Base-by-base conservation (phyloP, 1,140 invertebrate genomes). In the Drosophila tsacasi region DNA sequence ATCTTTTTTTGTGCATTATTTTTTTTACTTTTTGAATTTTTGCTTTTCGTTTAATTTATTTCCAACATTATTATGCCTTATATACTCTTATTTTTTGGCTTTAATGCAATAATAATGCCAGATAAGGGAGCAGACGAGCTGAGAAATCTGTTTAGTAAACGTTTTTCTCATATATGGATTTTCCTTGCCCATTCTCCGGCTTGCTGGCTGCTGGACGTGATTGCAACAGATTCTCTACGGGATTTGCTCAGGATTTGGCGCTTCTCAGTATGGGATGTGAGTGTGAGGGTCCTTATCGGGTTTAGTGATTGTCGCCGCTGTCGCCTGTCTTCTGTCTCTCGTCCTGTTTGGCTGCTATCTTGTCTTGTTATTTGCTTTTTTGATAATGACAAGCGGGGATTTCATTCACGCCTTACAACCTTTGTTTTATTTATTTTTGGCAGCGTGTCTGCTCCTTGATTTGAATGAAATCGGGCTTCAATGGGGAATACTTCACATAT, bases 161-260 rank as follows among this genome's bases (percentile, higher is more conserved):
- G 44, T 32, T 62, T 54, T 42, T 12, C 40, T 6, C 23, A 32
- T n/a, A 47, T 27, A 59, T 57, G 37, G 30, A 27, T 46, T 58
- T 49, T 25, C n/a, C 0, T 19, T 27, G 5, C 35, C 23, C 23
- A 25, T 32, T 13, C 23, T 10, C 2, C 17, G 7, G 47, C 35
- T 17, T 17, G 17, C 39, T 58, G 37, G 10, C 15, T 40, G 10
- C 15, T 40, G 49, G 60, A 64, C 50, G 35, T 79, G 79, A 83
- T 87, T 87, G 83, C 83, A 86, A 79, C 83, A 86, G 83, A 82
- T 79, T 85, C 69, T 63, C 39, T 39, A 63, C 49, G 76, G 75
- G 71, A 83, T 81, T 84, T 72, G 50, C 77, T 62, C 68, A 74
- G 71, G 71, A 74, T 52, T 76, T 76, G 40, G 40, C 17, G 57